Conservation (phyloP, 1,140 invertebrate genomes). For the Acarapis woodi region DNA sequence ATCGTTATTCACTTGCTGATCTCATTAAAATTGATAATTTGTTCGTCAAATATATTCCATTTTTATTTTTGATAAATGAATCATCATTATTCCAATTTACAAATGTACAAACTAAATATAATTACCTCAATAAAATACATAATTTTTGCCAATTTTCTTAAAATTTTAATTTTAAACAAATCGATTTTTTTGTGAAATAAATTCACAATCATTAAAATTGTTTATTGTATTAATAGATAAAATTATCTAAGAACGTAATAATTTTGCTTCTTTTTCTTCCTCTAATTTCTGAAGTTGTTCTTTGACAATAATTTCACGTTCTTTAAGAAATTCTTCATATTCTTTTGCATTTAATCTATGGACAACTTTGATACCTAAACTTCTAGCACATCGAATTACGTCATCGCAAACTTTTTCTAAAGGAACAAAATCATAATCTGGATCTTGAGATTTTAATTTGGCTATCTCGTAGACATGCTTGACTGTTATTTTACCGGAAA, state of each 20-base stretch:
- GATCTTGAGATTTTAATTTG: slow-evolving; percentile 63
- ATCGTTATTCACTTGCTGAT: too few species aligned
- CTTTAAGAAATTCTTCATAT: slow-evolving; percentile 49
- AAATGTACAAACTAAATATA: too few species aligned
- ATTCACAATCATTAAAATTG: background rate
- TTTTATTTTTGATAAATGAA: too few species aligned
- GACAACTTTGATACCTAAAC: slow-evolving; percentile 60
- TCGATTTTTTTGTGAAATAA: background rate
- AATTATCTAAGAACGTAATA: too few species aligned
- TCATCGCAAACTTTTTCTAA: slow-evolving; percentile 46
- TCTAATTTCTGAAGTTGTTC: slow-evolving; percentile 44
- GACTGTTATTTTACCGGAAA: slow-evolving; percentile 59
- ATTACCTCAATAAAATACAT: too few species aligned
- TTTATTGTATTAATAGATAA: too few species aligned
- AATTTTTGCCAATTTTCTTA: too few species aligned
- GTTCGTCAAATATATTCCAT: too few species aligned
- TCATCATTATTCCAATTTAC: too few species aligned
- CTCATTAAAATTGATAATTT: too few species aligned
- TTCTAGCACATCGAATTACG: slow-evolving; percentile 40
- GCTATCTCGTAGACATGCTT: slow-evolving; percentile 99
- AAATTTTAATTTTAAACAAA: too few species aligned
- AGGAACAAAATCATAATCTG: slow-evolving; percentile 29
- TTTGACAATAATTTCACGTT: slow-evolving; percentile 36
- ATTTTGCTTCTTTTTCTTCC: slow-evolving; percentile 65
- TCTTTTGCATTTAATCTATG: slow-evolving; percentile 43